phyloP scores from a whole-genome alignment of 2,797 vertebrate species.

The Tarsius wallacei region DNA sequence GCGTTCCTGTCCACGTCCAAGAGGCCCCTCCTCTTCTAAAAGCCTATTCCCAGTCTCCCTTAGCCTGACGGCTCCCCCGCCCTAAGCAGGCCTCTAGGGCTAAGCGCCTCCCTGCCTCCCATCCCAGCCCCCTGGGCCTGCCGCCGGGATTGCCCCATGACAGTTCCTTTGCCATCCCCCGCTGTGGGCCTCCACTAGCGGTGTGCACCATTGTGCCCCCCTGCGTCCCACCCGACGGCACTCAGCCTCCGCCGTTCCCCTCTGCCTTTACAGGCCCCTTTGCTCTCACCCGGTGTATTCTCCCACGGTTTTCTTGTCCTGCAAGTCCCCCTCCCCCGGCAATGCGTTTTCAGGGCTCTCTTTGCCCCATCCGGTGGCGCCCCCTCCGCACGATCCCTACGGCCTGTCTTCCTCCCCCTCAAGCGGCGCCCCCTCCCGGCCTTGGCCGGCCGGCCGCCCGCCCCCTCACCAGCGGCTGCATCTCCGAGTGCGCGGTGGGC shows the following conservation, averaged over 20 bases:
- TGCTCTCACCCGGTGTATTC: constrained; percentile 11
- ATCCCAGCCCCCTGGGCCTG: background rate
- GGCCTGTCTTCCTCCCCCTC: constrained; percentile 61
- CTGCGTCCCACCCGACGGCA: constrained; percentile 13
- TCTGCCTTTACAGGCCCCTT: constrained; percentile 34
- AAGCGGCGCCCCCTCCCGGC: constrained; percentile 55
- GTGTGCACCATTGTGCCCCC: constrained; percentile 69
- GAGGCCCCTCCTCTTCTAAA: constrained; percentile 32
- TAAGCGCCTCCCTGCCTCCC: constrained; percentile 14
- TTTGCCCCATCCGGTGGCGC: background rate
- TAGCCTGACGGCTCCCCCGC: background rate
- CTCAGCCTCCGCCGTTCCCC: constrained; percentile 29
- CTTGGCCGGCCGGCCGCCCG: constrained; percentile 67
- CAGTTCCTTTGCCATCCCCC: constrained; percentile 19
- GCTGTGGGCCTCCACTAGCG: background rate
- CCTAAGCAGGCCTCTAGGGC: constrained; percentile 72
- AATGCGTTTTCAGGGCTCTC: constrained; percentile 45
- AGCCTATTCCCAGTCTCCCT: background rate
- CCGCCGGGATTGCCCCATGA: background rate
- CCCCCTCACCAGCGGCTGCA: constrained; percentile 96
- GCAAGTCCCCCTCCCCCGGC: background rate
- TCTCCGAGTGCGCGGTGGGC: constrained; percentile 96
- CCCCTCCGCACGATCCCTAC: constrained; percentile 8
- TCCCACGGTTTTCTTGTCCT: constrained; percentile 32
- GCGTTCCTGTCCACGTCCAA: constrained; percentile 8